Conservation (phyloP, 2,113 vertebrate genomes). For the Apaloderma vittatum region DNA sequence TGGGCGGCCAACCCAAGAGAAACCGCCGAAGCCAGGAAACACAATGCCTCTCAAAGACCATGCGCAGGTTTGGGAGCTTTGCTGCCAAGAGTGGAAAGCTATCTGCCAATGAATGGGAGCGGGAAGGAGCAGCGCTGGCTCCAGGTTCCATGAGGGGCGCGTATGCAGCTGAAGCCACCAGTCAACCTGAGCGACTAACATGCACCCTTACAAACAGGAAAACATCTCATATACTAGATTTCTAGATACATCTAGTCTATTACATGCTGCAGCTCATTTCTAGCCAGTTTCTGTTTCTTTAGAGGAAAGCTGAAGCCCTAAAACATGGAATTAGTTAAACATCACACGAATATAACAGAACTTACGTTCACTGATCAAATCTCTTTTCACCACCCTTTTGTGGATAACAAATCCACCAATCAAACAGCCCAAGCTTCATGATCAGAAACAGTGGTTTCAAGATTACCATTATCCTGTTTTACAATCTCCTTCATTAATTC, state of each 20-base stretch:
- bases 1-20: not conserved
- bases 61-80: not conserved
- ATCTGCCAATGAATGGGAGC: not conserved
- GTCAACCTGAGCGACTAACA: not conserved
- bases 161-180: not conserved
- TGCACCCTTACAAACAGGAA: not conserved
- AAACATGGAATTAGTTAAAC: conserved; percentile 4
- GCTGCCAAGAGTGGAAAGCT: not conserved
- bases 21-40: not conserved
- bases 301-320: not conserved
- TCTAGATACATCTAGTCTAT: not conserved
- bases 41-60: not conserved
- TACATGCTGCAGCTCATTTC: rapidly evolving
- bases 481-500: not conserved
- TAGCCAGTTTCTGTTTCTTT: not conserved
- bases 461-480: not conserved
- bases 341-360: not conserved
- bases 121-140: not conserved
- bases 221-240: not conserved
- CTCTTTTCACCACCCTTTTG: not conserved
- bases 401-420: not conserved
- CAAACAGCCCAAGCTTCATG: not conserved
- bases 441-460: conserved; percentile 5
- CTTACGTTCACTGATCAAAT: not conserved
- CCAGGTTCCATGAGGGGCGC: not conserved